phyloP scores from a whole-genome alignment of 2,888 invertebrate species.

The Reticulitermes lucifugus region DNA sequence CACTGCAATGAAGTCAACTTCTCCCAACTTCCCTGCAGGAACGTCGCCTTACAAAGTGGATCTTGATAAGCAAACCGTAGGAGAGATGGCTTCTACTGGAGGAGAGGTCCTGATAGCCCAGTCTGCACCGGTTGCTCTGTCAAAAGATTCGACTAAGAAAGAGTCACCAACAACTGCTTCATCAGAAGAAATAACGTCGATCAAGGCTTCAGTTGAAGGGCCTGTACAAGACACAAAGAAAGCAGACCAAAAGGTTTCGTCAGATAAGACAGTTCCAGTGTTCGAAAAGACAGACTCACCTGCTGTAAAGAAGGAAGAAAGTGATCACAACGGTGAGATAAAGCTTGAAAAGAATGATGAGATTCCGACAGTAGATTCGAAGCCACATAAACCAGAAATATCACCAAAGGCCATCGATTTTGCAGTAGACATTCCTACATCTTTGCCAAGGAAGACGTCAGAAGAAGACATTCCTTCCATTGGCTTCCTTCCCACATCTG shows the following conservation, averaged over 20 bases:
- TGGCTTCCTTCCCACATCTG: not conserved
- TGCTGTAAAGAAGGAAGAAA: not conserved
- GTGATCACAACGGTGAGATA: not conserved
- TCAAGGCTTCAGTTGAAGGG: not conserved
- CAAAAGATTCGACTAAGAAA: not conserved
- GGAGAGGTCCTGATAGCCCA: conserved; percentile 8
- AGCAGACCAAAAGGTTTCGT: not conserved
- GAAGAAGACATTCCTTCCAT: conserved; percentile 1
- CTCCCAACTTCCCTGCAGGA: conserved; percentile 11
- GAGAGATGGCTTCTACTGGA: not conserved
- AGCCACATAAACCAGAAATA: not conserved
- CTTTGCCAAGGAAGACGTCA: not conserved
- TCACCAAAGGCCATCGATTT: conserved; percentile 15
- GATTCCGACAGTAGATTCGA: not conserved
- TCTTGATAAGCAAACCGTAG: not conserved
- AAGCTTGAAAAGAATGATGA: not conserved
- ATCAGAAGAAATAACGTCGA: not conserved
- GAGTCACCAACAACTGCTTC: not conserved
- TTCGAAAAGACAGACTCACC: not conserved
- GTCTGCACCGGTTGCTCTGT: not conserved
- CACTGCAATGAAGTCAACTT: not conserved
- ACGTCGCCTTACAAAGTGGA: conserved; percentile 27
- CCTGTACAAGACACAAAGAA: not conserved
- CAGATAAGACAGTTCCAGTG: not conserved
- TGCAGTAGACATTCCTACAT: not conserved